These are phyloP conservation scores for Epizoanthus rinbou DNA, from an alignment of 92 coral and sea anemone species.

Conservation along the genomic window DNA sequence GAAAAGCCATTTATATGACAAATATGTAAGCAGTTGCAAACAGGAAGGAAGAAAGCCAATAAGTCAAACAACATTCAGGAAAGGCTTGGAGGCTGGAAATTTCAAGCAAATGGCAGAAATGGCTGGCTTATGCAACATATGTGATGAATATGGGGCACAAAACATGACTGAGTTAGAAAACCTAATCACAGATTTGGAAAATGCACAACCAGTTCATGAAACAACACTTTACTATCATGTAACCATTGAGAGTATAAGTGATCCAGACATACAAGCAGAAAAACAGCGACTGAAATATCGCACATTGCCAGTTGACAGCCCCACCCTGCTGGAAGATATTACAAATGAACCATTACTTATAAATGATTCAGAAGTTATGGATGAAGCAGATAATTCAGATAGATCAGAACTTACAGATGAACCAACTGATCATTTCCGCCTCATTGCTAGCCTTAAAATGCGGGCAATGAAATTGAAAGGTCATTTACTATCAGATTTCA, in stretches of 20 bases:
- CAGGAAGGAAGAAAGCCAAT: constrained; percentile 44
- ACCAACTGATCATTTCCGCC: no score
- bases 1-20: constrained; percentile 30
- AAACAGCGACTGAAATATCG: not conserved
- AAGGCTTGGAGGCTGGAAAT: constrained; percentile 33
- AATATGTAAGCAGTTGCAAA: constrained; percentile 31
- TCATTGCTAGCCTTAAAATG: not conserved
- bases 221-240: not conserved
- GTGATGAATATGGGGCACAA: constrained; percentile 44
- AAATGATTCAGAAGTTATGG: no score
- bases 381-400: no score
- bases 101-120: constrained; percentile 33
- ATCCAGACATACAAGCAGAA: not conserved
- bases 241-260: not conserved
- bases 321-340: not conserved
- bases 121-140: constrained; percentile 48
- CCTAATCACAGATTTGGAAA: constrained; percentile 26
- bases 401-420: no score
- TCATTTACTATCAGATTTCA: constrained; percentile 40
- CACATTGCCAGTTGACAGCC: constrained; percentile 36
- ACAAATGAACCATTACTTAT: not conserved
- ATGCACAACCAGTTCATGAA: not conserved
- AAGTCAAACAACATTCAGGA: constrained; percentile 37
- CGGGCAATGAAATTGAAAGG: constrained; percentile 38
- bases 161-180: constrained; percentile 19